Conservation (phyloP, 2,888 invertebrate genomes). For the Odontomyia ornata region DNA sequence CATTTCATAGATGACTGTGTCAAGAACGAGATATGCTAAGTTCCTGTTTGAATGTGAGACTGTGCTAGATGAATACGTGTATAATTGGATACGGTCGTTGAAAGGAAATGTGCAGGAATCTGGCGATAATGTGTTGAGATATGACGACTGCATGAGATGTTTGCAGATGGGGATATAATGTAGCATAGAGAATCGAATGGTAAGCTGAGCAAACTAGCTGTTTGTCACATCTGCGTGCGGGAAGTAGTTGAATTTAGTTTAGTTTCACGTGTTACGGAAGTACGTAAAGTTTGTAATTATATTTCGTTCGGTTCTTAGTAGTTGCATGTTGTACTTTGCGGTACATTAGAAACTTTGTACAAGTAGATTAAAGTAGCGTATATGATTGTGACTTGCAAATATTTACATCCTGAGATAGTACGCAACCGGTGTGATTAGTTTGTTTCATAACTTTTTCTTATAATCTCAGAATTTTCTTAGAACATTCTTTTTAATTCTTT, state of each 20-base stretch:
- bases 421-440: too few relatives aligned
- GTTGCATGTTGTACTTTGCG: too few relatives aligned
- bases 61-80: neutral
- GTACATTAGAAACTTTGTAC: too few relatives aligned
- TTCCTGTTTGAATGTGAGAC: neutral
- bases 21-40: neutral
- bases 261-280: neutral
- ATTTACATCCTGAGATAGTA: too few relatives aligned
- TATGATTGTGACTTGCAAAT: too few relatives aligned
- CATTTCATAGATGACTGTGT: neutral
- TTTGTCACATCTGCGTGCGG: neutral
- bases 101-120: slow-evolving; percentile 2
- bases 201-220: neutral
- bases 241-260: neutral
- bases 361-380: too few relatives aligned
- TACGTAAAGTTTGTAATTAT: too few relatives aligned
- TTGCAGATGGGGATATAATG: too few relatives aligned
- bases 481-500: too few relatives aligned
- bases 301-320: too few relatives aligned
- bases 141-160: neutral
- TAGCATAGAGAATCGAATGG: neutral
- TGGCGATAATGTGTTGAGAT: neutral
- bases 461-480: too few relatives aligned
- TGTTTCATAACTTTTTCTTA: too few relatives aligned
- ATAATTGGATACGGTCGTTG: neutral